Conservation (phyloP, 1,140 invertebrate genomes). For the Drosophila mayri region DNA sequence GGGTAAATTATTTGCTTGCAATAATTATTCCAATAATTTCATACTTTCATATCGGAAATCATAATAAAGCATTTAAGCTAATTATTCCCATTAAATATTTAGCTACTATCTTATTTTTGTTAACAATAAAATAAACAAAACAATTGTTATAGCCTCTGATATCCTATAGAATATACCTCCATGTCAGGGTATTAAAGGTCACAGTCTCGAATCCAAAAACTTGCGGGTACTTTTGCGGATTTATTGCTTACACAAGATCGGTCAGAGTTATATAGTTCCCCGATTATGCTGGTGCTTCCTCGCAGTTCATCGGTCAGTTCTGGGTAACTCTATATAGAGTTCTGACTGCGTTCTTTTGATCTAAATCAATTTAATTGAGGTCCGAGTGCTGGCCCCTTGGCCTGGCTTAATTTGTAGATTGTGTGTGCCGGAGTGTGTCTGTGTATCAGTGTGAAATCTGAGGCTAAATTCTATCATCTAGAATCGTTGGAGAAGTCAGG, state of each 20-base stretch:
- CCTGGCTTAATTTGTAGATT: constrained; percentile 68
- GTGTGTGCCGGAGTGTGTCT: constrained; percentile 24
- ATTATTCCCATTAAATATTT: background rate
- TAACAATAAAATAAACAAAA: background rate
- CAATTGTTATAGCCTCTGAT: background rate
- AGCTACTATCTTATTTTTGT: background rate
- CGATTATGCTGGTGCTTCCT: constrained; percentile 43
- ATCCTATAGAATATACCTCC: constrained; percentile 11
- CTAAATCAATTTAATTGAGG: constrained; percentile 82
- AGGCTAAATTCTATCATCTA: constrained; percentile 18
- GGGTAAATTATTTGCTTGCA: background rate
- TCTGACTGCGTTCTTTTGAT: constrained; percentile 48
- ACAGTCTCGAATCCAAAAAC: constrained; percentile 24
- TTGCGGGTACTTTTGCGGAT: constrained; percentile 77
- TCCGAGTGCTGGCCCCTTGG: constrained; percentile 57
- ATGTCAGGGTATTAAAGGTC: constrained; percentile 52
- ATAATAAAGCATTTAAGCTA: background rate
- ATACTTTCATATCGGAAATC: background rate
- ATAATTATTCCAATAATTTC: background rate
- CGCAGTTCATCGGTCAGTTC: constrained; percentile 32
- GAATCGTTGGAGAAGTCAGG: constrained; percentile 39
- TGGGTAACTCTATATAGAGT: constrained; percentile 20
- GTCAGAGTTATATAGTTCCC: constrained; percentile 23
- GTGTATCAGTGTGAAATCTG: constrained; percentile 74
- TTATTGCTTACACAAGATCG: constrained; percentile 64